Conservation (phyloP, 1,140 invertebrate species). For the Magallana ariakensis region DNA sequence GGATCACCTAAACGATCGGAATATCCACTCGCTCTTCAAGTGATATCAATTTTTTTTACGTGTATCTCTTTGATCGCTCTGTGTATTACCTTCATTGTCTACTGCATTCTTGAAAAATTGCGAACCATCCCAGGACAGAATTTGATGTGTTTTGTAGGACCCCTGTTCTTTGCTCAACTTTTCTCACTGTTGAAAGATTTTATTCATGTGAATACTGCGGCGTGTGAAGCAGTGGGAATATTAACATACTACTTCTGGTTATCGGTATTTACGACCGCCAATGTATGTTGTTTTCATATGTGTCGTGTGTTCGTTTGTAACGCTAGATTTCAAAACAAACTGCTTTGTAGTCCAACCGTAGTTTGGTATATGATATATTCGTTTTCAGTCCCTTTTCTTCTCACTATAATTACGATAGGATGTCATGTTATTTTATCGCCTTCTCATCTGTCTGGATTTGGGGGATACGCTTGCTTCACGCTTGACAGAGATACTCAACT, state of each 20-base stretch:
- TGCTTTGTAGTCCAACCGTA: background rate
- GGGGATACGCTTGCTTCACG: constrained; percentile 40
- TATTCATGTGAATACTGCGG: background rate
- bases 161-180: constrained; percentile 16
- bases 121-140: constrained; percentile 23
- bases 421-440: background rate
- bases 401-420: background rate
- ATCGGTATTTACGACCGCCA: background rate
- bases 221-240: background rate
- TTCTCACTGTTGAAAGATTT: background rate
- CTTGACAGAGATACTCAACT: background rate
- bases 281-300: constrained; percentile 32
- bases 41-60: background rate
- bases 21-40: background rate
- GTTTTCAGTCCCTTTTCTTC: background rate
- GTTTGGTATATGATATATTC: background rate
- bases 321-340: background rate
- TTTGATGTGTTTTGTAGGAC: constrained; percentile 1
- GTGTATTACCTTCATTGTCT: background rate
- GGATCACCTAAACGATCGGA: background rate
- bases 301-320: background rate
- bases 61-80: constrained; percentile 18
- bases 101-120: background rate
- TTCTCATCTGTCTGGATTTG: background rate
- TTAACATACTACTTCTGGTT: constrained; percentile 15